These are phyloP conservation scores for Stictocephala bisonia DNA, from an alignment of 2,888 invertebrate species.

Conservation along the genomic window DNA sequence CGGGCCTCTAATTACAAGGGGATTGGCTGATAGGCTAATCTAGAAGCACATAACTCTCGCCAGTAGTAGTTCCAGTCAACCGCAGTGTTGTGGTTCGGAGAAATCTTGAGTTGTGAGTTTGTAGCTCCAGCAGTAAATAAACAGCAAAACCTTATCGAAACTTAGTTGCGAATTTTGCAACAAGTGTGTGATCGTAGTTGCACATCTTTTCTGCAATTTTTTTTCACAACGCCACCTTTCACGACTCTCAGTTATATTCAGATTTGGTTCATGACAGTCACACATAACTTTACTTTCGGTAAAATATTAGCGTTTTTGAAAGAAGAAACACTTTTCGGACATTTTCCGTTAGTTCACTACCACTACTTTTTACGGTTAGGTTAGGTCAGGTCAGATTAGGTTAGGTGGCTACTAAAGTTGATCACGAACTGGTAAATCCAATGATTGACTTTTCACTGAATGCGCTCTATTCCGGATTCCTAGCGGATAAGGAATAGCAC, in stretches of 20 bases:
- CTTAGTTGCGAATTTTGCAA: conserved; percentile 18
- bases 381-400: too few species aligned
- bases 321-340: too few species aligned
- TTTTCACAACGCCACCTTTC: conserved; percentile 9
- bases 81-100: conserved; percentile 22
- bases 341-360: too few species aligned
- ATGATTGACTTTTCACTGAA: too few species aligned
- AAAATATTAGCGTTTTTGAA: background rate
- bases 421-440: too few species aligned
- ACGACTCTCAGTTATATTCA: conserved; percentile 7
- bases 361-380: too few species aligned
- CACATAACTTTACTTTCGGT: background rate
- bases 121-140: conserved; percentile 43
- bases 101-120: conserved; percentile 26
- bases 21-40: background rate
- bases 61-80: conserved; percentile 45
- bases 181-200: conserved; percentile 24
- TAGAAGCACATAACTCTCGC: conserved; percentile 26
- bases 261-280: conserved; percentile 3
- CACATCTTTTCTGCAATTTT: background rate
- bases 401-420: too few species aligned
- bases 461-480: too few species aligned
- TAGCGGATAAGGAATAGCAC: too few species aligned
- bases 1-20: conserved; percentile 28
- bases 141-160: conserved; percentile 19